Evolutionary conservation across 2,113 vertebrate species (phyloP), one percentile per base, ranked within the genome.

Genomic region (Notarius lentiginosus): DNA sequence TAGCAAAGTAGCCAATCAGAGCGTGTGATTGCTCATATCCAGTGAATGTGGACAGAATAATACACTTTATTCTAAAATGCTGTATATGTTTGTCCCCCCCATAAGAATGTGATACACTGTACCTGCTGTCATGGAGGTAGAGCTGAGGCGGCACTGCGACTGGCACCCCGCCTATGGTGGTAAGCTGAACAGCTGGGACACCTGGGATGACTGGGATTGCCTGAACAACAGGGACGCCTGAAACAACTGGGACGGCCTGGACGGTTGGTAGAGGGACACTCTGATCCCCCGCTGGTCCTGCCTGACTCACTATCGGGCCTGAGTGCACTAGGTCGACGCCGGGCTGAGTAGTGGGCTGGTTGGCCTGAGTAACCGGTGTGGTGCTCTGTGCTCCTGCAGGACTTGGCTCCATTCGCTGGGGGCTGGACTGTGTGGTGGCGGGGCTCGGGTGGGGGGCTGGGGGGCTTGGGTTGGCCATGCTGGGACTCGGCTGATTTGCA

Each of bases 41-140:
- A 41, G 34, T 41, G 34, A 41, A 41, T 41, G 34, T 41, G 34
- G 34, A 41, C 34, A 41, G 34, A 41, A 41, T 41, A 41, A 72
- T 72, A 41, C 30, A 41, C 68, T 72, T 17, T 41, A 72, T 18
- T 41, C 7, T 30, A 34, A 11, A 41, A 8, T 72, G 66, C 66
- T 66, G 65, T 27, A 30, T 68, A 30, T 68, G 8, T 14, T 68
- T 30, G n/a, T 68, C 2, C 1, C 20, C 34, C 47, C 15, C 7
- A 18, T 79, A 47, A 75, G 47, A 55, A 8, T 34, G 66, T 22
- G 30, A 58, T 73, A 82, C n/a, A 24, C 20, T 87, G 94, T 95
- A 99, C 98, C 98, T 99, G 91, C 97, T 98, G 81, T 99, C 98
- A 0, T 98, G 98, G 86, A 98, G 97, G 94, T 99, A 98, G 27